Evolutionary conservation across 1,140 invertebrate species (phyloP).

Genomic region (Dendrolimus punctatus): DNA sequence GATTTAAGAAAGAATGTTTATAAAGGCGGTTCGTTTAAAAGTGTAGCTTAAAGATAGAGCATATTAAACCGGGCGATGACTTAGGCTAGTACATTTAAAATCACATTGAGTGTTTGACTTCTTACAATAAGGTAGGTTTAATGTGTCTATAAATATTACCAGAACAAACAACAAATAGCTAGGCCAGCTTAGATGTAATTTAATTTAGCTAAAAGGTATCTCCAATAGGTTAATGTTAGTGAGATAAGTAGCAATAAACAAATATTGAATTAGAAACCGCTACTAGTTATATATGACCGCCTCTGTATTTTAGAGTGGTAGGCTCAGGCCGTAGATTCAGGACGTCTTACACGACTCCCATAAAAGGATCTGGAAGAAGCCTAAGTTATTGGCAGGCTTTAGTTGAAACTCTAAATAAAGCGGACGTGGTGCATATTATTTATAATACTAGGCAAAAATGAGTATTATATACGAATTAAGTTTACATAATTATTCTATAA

Average conservation of each 20-base stretch:
- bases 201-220: conserved; percentile 4
- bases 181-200: not conserved
- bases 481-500: not conserved
- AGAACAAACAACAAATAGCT: too few species aligned
- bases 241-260: too few species aligned
- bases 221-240: not conserved
- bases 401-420: conserved; percentile 10
- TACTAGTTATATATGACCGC: not conserved
- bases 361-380: conserved; percentile 16
- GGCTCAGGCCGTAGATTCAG: conserved; percentile 13
- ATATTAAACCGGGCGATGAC: conserved; percentile 38
- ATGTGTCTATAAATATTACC: not conserved
- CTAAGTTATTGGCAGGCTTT: conserved; percentile 17
- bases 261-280: too few species aligned
- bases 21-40: too few species aligned
- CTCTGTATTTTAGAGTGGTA: conserved; percentile 12
- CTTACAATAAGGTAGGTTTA: conserved; percentile 8
- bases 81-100: conserved; percentile 13
- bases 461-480: not conserved
- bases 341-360: conserved; percentile 13
- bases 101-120: conserved; percentile 17
- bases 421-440: conserved; percentile 10
- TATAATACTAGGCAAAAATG: conserved; percentile 1
- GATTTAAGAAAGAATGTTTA: too few species aligned
- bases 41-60: not conserved